phyloP scores from a whole-genome alignment of 23 tunicate genomes.

The Halocynthia aurantium region DNA sequence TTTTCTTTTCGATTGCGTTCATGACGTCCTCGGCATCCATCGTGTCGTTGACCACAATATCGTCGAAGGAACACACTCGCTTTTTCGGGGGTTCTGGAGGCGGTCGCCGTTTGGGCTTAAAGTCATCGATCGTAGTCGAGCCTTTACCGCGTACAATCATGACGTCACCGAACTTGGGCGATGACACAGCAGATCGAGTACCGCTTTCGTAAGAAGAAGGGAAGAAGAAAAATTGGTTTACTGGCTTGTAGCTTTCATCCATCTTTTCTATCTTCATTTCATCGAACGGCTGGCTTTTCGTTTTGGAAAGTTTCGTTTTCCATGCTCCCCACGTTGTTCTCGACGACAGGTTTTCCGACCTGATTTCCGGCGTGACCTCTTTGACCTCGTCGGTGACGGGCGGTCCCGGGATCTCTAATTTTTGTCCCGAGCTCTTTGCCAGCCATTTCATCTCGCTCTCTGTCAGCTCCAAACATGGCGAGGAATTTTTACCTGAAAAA shows the following conservation, averaged over 20 bases:
- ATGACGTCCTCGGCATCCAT: slow-evolving; percentile 23
- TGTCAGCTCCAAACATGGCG: slow-evolving; percentile 14
- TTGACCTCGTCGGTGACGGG: neutral
- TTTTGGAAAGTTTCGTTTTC: too few species aligned
- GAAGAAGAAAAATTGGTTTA: too few species aligned
- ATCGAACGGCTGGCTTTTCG: too few species aligned
- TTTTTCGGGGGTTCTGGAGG: too few species aligned
- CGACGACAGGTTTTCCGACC: neutral
- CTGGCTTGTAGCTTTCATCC: too few species aligned
- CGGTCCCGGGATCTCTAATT: neutral
- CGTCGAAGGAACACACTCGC: neutral
- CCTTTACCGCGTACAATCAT: too few species aligned
- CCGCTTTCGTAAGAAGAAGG: too few species aligned
- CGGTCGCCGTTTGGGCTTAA: too few species aligned
- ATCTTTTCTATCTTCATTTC: too few species aligned
- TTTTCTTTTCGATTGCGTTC: neutral
- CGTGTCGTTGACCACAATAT: slow-evolving; percentile 8
- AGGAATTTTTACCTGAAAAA: neutral
- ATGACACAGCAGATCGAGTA: too few species aligned
- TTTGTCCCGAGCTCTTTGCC: neutral
- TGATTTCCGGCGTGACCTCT: neutral
- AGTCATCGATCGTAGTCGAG: too few species aligned
- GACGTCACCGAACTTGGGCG: too few species aligned
- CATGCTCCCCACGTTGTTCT: neutral
- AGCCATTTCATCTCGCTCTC: slow-evolving; percentile 23